Evolutionary conservation across 2,797 vertebrate species (phyloP).

Genomic region (Muscicapa comitata): DNA sequence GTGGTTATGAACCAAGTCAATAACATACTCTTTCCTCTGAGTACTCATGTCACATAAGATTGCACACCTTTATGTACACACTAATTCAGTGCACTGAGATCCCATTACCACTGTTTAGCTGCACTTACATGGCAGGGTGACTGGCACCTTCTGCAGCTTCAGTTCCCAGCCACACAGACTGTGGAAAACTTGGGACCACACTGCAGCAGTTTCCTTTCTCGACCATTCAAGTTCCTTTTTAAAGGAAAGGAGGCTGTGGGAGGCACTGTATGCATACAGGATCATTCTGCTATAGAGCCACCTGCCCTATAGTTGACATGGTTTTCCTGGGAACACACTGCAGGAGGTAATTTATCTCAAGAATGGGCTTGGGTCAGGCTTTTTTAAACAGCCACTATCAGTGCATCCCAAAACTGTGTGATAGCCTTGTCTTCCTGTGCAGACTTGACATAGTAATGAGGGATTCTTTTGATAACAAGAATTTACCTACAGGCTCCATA

Average conservation of each 20-base stretch:
- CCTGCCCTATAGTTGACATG: not conserved
- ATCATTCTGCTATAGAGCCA: not conserved
- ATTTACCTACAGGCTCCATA: constrained; percentile 16
- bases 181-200: not conserved
- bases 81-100: not conserved
- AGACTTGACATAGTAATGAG: not conserved
- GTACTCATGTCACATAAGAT: not conserved
- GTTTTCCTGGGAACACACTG: not conserved
- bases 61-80: not conserved
- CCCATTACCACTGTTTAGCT: not conserved
- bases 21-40: not conserved
- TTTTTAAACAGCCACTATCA: not conserved
- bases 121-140: not conserved
- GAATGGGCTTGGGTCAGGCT: not conserved
- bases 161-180: not conserved
- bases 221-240: not conserved
- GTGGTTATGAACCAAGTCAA: not conserved
- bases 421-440: not conserved
- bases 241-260: not conserved
- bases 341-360: not conserved
- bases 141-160: not conserved
- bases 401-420: not conserved
- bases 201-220: not conserved
- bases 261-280: not conserved
- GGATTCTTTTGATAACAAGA: not conserved